These are phyloP conservation scores for Aleiodes testaceus DNA, from an alignment of 2,888 invertebrate species.

Conservation along the genomic window DNA sequence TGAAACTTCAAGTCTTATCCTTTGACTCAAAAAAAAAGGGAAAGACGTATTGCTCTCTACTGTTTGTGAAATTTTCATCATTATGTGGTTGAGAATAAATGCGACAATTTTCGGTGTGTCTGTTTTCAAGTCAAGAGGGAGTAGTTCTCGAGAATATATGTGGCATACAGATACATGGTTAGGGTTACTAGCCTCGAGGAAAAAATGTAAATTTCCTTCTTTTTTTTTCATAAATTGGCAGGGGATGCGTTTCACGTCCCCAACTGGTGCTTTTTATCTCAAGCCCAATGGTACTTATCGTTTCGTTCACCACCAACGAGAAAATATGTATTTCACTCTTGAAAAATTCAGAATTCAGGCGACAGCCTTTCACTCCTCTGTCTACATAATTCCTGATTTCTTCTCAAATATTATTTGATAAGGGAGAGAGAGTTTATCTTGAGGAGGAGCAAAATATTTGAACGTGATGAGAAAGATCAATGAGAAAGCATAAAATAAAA, in stretches of 20 bases:
- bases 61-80: not conserved
- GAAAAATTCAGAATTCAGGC: not conserved
- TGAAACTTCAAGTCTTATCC: conserved; percentile 1
- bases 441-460: conserved; percentile 4
- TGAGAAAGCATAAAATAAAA: too few relatives aligned
- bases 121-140: conserved; percentile 17
- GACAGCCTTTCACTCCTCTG: not conserved
- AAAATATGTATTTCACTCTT: not conserved
- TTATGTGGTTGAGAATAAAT: conserved; percentile 5
- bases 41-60: not conserved
- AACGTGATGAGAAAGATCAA: conserved; percentile 27
- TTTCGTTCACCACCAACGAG: not conserved
- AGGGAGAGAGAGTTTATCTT: too few relatives aligned
- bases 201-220: conserved; percentile 15
- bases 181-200: conserved; percentile 11
- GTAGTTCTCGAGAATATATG: conserved; percentile 15
- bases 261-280: conserved; percentile 7
- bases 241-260: conserved; percentile 22
- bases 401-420: conserved; percentile 3
- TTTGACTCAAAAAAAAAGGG: not conserved
- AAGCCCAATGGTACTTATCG: conserved; percentile 10
- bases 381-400: not conserved
- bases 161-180: not conserved
- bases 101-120: not conserved
- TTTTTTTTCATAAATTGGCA: conserved; percentile 10